Conservation (phyloP, 2,888 invertebrate genomes). For the Notodonta dromedarius region DNA sequence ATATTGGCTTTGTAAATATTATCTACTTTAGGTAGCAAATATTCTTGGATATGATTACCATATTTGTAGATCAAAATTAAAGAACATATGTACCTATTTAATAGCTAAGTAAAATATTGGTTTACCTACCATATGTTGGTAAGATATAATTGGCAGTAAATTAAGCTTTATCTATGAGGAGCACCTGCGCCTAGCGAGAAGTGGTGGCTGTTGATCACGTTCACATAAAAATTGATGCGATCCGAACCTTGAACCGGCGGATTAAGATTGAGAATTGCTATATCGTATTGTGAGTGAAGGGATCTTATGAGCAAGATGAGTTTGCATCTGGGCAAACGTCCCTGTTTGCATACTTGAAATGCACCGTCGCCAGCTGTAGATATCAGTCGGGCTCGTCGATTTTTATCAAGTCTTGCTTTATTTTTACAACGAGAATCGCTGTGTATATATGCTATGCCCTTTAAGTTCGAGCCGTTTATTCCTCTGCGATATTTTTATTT, state of each 20-base stretch:
- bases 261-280: constrained; percentile 26
- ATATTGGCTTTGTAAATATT: no score
- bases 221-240: constrained; percentile 1
- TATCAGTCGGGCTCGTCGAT: constrained; percentile 54
- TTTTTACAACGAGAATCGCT: constrained; percentile 32
- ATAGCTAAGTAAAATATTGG: constrained; percentile 27
- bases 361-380: constrained; percentile 62
- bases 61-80: constrained; percentile 10
- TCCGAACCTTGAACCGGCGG: constrained; percentile 17
- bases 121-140: constrained; percentile 24
- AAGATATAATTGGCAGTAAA: constrained; percentile 33
- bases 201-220: constrained; percentile 22
- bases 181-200: constrained; percentile 36
- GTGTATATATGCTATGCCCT: background rate
- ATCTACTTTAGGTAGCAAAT: no score
- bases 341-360: constrained; percentile 60
- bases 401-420: constrained; percentile 50
- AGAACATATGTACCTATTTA: constrained; percentile 3
- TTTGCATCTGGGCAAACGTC: constrained; percentile 47
- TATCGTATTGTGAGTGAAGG: constrained; percentile 5
- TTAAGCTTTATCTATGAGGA: constrained; percentile 38
- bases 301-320: constrained; percentile 46
- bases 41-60: background rate
- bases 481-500: background rate
- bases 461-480: background rate